phyloP scores from a whole-genome alignment of 2,888 invertebrate genomes.

The Tetragonula carbonaria region DNA sequence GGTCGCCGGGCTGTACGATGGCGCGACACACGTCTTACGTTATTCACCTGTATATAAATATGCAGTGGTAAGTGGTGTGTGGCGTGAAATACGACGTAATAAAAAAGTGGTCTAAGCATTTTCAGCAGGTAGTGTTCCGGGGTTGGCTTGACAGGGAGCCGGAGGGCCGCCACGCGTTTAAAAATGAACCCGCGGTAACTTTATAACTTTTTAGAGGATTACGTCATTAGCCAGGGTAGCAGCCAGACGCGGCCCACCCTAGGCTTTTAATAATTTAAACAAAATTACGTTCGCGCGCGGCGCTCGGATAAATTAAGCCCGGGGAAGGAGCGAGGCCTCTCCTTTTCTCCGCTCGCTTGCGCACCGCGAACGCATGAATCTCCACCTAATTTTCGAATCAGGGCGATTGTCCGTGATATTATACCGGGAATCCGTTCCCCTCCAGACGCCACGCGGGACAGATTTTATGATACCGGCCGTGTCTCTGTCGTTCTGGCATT shows the following conservation, averaged over 20 bases:
- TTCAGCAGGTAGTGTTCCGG: slow-evolving; percentile 71
- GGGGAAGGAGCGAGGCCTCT: slow-evolving; percentile 60
- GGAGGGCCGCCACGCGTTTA: slow-evolving; percentile 69
- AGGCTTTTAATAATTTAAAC: slow-evolving; percentile 81
- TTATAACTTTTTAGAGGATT: slow-evolving; percentile 81
- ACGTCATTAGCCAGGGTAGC: slow-evolving; percentile 73
- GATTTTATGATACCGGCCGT: slow-evolving; percentile 30
- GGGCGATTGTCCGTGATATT: slow-evolving; percentile 60
- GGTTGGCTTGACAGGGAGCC: slow-evolving; percentile 42
- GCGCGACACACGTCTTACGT: slow-evolving; percentile 70
- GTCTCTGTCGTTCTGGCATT: background rate
- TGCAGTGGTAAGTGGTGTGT: slow-evolving; percentile 76
- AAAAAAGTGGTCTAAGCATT: slow-evolving; percentile 78
- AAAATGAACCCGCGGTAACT: slow-evolving; percentile 80
- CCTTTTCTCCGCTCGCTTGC: slow-evolving; percentile 61
- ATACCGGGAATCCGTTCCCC: slow-evolving; percentile 30
- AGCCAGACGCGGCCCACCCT: slow-evolving; percentile 52
- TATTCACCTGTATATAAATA: slow-evolving; percentile 79
- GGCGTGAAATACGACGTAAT: slow-evolving; percentile 80
- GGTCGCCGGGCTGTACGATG: slow-evolving; percentile 9
- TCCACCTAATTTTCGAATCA: slow-evolving; percentile 61
- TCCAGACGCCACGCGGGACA: background rate
- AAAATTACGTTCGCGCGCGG: slow-evolving; percentile 76
- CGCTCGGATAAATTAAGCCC: slow-evolving; percentile 76
- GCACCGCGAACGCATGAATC: slow-evolving; percentile 54